Conservation (phyloP, 2,797 vertebrate genomes). For the Mormyrops attenuatus region DNA sequence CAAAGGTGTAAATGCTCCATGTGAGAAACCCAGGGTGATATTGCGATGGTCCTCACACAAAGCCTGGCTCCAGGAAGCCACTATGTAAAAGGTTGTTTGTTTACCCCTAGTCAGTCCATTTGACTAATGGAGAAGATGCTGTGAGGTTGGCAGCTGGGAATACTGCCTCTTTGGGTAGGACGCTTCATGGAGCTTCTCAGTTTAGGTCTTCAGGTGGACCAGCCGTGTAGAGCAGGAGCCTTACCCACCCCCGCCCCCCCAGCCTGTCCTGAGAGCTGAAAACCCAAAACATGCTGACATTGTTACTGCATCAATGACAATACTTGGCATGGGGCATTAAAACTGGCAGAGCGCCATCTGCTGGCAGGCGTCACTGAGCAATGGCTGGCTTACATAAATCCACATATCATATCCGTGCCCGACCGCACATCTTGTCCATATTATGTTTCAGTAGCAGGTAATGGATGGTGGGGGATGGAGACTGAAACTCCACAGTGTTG, state of each 20-base stretch:
- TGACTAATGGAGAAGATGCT: slow-evolving; percentile 27
- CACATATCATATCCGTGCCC: background rate
- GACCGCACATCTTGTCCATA: slow-evolving; percentile 19
- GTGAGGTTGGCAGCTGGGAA: slow-evolving; percentile 15
- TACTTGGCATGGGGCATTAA: background rate
- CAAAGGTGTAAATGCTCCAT: background rate
- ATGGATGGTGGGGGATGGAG: slow-evolving; percentile 23
- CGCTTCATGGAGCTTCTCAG: background rate
- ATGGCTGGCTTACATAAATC: background rate
- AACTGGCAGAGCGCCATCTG: background rate
- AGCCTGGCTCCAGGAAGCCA: slow-evolving; percentile 18
- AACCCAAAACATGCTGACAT: background rate
- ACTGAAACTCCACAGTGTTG: slow-evolving; percentile 16
- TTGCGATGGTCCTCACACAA: background rate
- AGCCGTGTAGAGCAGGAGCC: background rate
- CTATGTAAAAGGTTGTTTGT: slow-evolving; percentile 23
- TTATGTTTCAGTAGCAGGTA: slow-evolving; percentile 25
- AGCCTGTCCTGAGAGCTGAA: background rate
- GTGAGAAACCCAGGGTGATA: background rate
- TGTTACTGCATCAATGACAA: background rate
- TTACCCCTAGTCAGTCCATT: slow-evolving; percentile 28
- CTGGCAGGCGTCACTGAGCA: background rate
- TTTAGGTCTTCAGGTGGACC: background rate
- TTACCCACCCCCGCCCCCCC: background rate
- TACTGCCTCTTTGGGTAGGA: background rate